Evolutionary conservation across 2,888 invertebrate species (phyloP), one percentile per base, ranked within the genome.

Genomic region (Lepidochrysops patricia): DNA sequence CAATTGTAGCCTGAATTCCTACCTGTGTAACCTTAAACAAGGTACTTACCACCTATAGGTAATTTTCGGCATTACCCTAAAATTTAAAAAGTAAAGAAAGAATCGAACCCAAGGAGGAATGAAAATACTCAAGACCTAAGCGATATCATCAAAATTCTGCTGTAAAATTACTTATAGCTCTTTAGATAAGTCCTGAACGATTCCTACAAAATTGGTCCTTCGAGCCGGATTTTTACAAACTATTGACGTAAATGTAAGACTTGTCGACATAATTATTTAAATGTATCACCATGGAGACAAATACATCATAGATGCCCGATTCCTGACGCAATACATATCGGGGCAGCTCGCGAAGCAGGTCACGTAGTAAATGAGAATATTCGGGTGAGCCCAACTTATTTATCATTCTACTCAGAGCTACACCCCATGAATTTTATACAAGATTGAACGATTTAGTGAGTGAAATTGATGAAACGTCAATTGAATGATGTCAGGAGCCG

Each of bases 301-400:
- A 76, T 75, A 75, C 75, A 74, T 80, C 79, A 83, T 78, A 81
- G 80, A 88, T 79, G 73, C 74, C 69, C 71, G 72, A 79, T 79
- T 79, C 79, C 76, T 78, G 79, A 80, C 75, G 79, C 73, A 78
- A 81, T 82, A 81, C 83, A 85, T 83, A 85, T 88, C 80, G 75
- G 74, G 73, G 76, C 74, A 80, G 79, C 83, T 85, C 81, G 74
- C 80, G 76, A 88, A 88, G 83, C 88, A 85, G 80, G 88, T 87
- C 88, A 89, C 88, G 88, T 89, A 87, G 82, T 86, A 88, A 87
- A 89, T 89, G 88, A 86, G 88, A 88, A 88, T 89, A 89, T 88
- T 89, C 84, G 87, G 84, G 77, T 82, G 77, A 84, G 82, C 83
- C 87, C 72, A 74, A 79, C 87, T 87, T 89, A 89, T 89, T 88